Percentiles rank a stretch among this genome's conserved stretches.
phyloP scores from a whole-genome alignment of 2,797 vertebrate species.

The Orientallactaga sibirica region DNA sequence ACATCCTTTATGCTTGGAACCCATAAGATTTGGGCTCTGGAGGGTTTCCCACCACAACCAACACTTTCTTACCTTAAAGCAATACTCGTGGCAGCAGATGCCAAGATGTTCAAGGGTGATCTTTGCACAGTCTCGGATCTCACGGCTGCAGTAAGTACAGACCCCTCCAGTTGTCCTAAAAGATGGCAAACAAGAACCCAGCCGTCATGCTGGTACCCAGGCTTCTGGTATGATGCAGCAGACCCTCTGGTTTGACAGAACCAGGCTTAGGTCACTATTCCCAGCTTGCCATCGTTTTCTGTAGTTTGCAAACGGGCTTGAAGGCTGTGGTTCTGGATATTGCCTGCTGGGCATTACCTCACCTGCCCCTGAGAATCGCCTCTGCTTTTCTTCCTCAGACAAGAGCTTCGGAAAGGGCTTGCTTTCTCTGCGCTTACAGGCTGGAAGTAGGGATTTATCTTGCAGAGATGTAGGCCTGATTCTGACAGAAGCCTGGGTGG shows the following conservation, averaged over 20 bases:
- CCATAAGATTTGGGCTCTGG: background rate
- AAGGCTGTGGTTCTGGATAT: background rate
- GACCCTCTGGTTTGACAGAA: background rate
- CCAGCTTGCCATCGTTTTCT: background rate
- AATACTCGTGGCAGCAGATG: conserved; percentile 95
- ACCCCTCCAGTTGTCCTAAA: conserved; percentile 83
- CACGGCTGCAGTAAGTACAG: conserved; percentile 94
- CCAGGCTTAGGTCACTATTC: background rate
- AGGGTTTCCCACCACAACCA: background rate
- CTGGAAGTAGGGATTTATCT: background rate
- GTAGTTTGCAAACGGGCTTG: background rate
- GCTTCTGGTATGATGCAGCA: background rate
- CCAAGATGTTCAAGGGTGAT: conserved; percentile 96
- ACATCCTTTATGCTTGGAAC: background rate
- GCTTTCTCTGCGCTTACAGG: background rate
- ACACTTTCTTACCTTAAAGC: conserved; percentile 94
- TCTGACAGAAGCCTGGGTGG: background rate
- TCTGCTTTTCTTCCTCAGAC: background rate
- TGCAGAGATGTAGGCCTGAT: background rate
- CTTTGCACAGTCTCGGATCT: conserved; percentile 93
- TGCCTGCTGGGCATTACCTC: background rate
- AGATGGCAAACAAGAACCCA: conserved; percentile 15
- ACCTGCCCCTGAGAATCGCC: background rate
- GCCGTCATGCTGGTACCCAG: background rate
- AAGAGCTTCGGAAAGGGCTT: background rate